Percentiles rank a stretch among this genome's conserved stretches.
Conservation (phyloP, 2,888 invertebrate species). For the Gymnosoma rotundatum region DNA sequence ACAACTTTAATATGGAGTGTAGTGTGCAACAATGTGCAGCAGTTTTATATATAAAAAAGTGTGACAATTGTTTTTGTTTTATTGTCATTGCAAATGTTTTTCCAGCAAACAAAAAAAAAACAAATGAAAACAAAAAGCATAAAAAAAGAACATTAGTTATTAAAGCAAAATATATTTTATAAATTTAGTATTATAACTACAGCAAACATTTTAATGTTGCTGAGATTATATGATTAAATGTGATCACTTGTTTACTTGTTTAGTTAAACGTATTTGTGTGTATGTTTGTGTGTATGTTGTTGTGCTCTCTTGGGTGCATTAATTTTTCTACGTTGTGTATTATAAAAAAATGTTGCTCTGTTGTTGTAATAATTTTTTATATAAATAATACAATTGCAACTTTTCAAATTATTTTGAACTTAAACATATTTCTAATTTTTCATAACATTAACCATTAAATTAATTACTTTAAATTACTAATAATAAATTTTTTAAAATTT, state of each 20-base stretch:
- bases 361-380: conserved; percentile 37
- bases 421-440: conserved; percentile 28
- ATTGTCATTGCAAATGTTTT: conserved; percentile 54
- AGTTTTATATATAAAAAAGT: conserved; percentile 39
- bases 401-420: conserved; percentile 25
- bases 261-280: conserved; percentile 48
- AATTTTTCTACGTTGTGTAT: conserved; percentile 39
- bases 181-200: conserved; percentile 42
- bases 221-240: conserved; percentile 70
- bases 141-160: not conserved
- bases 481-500: conserved; percentile 40
- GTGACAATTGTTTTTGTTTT: conserved; percentile 56
- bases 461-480: conserved; percentile 50
- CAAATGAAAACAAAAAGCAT: not conserved
- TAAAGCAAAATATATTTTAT: conserved; percentile 32
- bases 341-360: not conserved
- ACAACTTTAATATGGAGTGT: not conserved
- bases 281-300: not conserved
- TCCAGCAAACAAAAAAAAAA: conserved; percentile 12
- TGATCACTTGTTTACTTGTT: conserved; percentile 67
- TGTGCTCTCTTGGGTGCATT: conserved; percentile 44
- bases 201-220: conserved; percentile 55
- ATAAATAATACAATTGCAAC: conserved; percentile 1
- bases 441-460: conserved; percentile 52
- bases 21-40: conserved; percentile 19